Base-by-base conservation (phyloP, 1,140 invertebrate species). In the Drosophila pseudoananassae region DNA sequence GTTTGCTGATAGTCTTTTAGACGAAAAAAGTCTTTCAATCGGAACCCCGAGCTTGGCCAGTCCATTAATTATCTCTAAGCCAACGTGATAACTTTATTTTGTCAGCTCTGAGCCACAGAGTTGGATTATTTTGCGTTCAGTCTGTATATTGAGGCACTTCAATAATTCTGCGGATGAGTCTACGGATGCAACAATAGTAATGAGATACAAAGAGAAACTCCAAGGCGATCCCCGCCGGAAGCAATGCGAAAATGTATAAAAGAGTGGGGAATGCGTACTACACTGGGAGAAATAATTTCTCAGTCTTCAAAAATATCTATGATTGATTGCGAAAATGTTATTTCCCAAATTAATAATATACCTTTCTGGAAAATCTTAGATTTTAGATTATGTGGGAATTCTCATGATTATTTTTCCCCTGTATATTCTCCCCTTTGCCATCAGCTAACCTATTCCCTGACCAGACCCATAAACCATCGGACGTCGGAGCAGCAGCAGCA, bases 211-310 rank as follows among this genome's bases (percentile, higher is more conserved):
- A 4, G 60, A 46, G 29, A 53, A 68, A 59, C 25, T 45, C 72
- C 50, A 43, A 64, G 59, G 53, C 52, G 63, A 64, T 47, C 33
- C 61, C 63, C 63, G 45, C 64, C 79, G 79, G 80, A 82, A 82
- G 79, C 73, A 36, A 38, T 36, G 54, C n/a, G 25, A 45, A 45
- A 52, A 38, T 59, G 55, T 27, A 76, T 64, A 70, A 75, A 75
- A 83, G 69, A 73, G 57, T 60, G 49, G 56, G 36, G 72, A 78
- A 57, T 57, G 47, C 33, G 38, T 31, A 23, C 31, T 45, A 46
- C 76, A 78, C 65, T 51, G 3, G 10, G 23, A 29, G 31, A 64
- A 51, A 8, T 25, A 50, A 17, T 23, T 3, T 20, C 0, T 9
- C 6, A 55, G 10, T 25, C 6, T 4, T 3, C 15, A 8, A 3